Conservation (phyloP, 2,888 invertebrate genomes). For the Hartigia nigra region DNA sequence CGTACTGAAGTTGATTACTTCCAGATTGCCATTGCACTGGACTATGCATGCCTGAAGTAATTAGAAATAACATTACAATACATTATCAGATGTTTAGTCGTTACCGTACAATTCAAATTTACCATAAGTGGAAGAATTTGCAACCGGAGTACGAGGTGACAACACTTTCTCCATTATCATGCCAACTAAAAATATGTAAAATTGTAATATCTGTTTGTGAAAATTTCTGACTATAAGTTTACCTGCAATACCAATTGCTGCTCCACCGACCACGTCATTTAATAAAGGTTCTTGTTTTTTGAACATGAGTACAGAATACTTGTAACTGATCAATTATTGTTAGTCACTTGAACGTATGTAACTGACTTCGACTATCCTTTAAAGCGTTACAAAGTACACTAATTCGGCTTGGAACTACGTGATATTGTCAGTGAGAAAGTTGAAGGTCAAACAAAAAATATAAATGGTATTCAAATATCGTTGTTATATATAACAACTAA, state of each 20-base stretch:
- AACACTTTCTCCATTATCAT: conserved; percentile 23
- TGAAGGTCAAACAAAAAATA: neutral
- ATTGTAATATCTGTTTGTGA: neutral
- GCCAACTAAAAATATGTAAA: conserved; percentile 16
- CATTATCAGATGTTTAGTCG: neutral
- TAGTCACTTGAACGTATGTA: neutral
- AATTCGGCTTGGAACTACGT: neutral
- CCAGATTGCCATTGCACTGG: neutral
- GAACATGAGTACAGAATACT: conserved; percentile 17
- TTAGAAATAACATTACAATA: neutral
- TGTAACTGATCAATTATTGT: neutral
- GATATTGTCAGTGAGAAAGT: neutral
- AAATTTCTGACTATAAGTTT: neutral
- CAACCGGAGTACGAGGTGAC: conserved; percentile 17
- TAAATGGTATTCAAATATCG: neutral
- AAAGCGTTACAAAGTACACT: neutral
- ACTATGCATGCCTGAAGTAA: neutral
- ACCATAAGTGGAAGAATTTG: neutral
- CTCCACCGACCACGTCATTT: conserved; percentile 21
- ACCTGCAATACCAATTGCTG: conserved; percentile 29
- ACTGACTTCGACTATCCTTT: neutral
- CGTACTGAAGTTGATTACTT: neutral
- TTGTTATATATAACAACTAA: neutral
- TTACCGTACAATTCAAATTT: neutral
- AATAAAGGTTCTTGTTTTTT: conserved; percentile 18